Percentiles rank a stretch among this genome's conserved stretches.
Evolutionary conservation across 2,797 vertebrate genomes (phyloP).

Genomic region (Heteromormyrus szaboi): DNA sequence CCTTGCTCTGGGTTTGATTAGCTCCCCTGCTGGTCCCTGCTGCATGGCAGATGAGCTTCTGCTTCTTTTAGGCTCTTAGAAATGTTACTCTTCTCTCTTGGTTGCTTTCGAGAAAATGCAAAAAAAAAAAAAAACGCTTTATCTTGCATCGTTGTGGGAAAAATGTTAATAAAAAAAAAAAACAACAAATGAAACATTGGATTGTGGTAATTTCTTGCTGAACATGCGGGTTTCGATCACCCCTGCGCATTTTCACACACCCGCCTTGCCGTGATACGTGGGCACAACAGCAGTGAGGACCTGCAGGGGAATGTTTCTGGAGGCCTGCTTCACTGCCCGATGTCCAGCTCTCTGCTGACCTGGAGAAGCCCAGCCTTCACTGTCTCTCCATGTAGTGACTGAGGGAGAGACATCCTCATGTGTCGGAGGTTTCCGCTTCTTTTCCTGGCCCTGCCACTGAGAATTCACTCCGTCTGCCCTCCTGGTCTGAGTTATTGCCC

Average conservation of each 20-base stretch:
- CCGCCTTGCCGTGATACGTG: not conserved
- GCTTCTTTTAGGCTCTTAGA: conserved; percentile 29
- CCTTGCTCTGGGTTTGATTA: conserved; percentile 42
- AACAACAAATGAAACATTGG: conserved; percentile 39
- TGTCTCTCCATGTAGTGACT: not conserved
- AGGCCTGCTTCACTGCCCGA: not conserved
- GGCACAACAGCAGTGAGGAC: not conserved
- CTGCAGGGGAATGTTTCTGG: not conserved
- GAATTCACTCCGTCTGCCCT: not conserved
- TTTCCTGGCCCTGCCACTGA: not conserved
- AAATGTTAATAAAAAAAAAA: conserved; percentile 60
- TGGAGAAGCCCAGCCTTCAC: not conserved
- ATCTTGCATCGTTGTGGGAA: conserved; percentile 67
- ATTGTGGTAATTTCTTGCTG: conserved; percentile 15
- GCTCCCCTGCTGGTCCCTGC: conserved; percentile 44
- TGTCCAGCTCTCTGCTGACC: not conserved
- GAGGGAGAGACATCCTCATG: not conserved
- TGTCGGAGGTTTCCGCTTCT: not conserved
- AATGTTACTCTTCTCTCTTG: conserved; percentile 33
- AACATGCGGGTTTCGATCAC: not conserved
- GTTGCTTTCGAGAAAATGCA: conserved; percentile 49
- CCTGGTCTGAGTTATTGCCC: not conserved
- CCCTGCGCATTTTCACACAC: not conserved
- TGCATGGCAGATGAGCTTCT: conserved; percentile 62
- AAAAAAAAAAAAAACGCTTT: conserved; percentile 40